Percentiles rank a stretch among this genome's conserved stretches.
Evolutionary conservation across 2,888 invertebrate species (phyloP).

Genomic region (Pollenia angustigena): DNA sequence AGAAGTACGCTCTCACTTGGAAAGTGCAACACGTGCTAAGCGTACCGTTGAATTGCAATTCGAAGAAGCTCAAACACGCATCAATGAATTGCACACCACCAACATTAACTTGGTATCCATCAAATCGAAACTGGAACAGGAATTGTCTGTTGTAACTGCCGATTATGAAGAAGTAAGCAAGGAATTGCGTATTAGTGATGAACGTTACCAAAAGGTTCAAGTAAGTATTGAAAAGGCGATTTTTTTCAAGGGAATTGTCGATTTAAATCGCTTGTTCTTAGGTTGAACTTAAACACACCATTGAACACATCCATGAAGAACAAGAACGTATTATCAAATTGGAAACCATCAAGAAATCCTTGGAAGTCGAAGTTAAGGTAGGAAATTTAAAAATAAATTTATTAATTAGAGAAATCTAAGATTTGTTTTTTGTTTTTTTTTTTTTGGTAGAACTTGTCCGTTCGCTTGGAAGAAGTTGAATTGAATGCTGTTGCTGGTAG

Average conservation of each 20-base stretch:
- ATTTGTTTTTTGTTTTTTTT: neutral
- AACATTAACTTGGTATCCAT: constrained; percentile 97
- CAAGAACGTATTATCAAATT: constrained; percentile 98
- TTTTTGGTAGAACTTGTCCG: constrained; percentile 89
- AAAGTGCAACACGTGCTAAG: constrained; percentile 96
- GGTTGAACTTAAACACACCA: constrained; percentile 96
- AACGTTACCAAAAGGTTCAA: constrained; percentile 96
- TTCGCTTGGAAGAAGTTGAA: constrained; percentile 98
- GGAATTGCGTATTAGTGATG: constrained; percentile 96
- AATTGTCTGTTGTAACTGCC: constrained; percentile 94
- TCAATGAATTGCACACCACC: constrained; percentile 97
- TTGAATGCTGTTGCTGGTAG: constrained; percentile 98
- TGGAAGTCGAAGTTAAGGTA: constrained; percentile 98
- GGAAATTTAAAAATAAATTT: neutral
- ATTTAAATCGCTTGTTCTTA: constrained; percentile 79
- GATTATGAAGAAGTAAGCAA: constrained; percentile 99
- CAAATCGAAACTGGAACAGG: constrained; percentile 98
- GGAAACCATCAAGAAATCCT: constrained; percentile 98
- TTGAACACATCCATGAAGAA: constrained; percentile 97
- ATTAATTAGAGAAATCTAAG: neutral
- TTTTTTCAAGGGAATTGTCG: neutral
- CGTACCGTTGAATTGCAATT: constrained; percentile 94
- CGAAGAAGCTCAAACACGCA: constrained; percentile 95
- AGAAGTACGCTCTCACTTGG: constrained; percentile 96
- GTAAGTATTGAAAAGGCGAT: constrained; percentile 81